Evolutionary conservation across 37 sponge, comb jelly and placozoan species (phyloP).

Genomic region (Chondrilla cf. caribensis): DNA sequence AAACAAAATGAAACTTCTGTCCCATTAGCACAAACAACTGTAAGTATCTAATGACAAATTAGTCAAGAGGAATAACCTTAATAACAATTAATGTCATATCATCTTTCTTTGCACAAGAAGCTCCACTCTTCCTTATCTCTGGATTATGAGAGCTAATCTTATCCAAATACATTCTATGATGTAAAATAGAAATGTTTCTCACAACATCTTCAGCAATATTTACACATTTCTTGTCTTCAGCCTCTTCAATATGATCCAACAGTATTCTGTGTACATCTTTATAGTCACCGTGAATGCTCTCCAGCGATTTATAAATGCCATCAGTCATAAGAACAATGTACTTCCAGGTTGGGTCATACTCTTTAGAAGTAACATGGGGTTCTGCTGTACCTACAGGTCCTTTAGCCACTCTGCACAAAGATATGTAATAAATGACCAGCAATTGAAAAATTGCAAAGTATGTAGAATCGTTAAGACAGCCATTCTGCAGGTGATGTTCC

Average conservation of each 20-base stretch:
- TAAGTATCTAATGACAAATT: no score
- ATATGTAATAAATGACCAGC: background rate
- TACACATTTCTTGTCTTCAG: background rate
- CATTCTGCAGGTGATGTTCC: no score
- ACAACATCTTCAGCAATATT: slow-evolving; percentile 40
- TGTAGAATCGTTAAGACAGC: no score
- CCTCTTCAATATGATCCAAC: slow-evolving; percentile 21
- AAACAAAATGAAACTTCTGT: no score
- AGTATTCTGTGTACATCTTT: slow-evolving; percentile 33
- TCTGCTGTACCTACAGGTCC: slow-evolving; percentile 51
- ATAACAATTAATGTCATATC: slow-evolving; percentile 82
- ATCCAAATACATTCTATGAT: slow-evolving; percentile 32
- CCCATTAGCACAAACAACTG: no score
- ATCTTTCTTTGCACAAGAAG: slow-evolving; percentile 69
- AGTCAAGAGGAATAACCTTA: no score
- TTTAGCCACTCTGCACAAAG: slow-evolving; percentile 38
- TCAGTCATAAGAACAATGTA: slow-evolving; percentile 84
- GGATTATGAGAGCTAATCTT: slow-evolving; percentile 25
- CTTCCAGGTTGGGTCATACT: slow-evolving; percentile 19
- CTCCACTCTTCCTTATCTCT: slow-evolving; percentile 28
- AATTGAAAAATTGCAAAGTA: no score
- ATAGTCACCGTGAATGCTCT: background rate
- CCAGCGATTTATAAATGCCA: slow-evolving; percentile 77
- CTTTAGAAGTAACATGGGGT: slow-evolving; percentile 22
- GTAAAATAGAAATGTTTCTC: slow-evolving; percentile 32